Conservation (phyloP, 2,888 invertebrate species). For the Tipula confusa region DNA sequence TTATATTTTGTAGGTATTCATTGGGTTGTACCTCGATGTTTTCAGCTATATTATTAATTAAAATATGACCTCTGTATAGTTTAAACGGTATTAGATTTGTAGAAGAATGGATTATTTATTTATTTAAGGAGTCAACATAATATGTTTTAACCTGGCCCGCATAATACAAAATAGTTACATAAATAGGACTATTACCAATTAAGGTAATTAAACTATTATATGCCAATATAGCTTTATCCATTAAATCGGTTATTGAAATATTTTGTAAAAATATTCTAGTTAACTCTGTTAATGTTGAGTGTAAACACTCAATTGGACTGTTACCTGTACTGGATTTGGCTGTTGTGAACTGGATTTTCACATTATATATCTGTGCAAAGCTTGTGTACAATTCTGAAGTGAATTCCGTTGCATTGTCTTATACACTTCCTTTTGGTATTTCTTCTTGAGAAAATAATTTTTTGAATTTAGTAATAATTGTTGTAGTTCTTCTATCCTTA, state of each 20-base stretch:
- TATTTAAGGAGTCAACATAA: too few species aligned
- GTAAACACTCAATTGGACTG: too few species aligned
- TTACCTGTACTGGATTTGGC: neutral
- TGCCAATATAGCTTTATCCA: neutral
- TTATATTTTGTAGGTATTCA: neutral
- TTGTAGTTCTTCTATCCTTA: too few species aligned
- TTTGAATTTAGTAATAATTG: too few species aligned
- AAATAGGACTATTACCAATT: too few species aligned
- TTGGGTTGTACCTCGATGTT: neutral
- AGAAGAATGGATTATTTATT: neutral
- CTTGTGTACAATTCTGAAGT: neutral
- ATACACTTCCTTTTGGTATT: neutral
- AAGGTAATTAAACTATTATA: neutral
- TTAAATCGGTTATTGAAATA: neutral
- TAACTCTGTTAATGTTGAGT: neutral
- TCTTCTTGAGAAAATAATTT: too few species aligned
- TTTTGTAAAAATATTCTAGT: neutral
- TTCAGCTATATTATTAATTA: neutral
- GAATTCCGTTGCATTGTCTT: neutral
- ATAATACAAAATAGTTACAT: too few species aligned
- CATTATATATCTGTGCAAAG: neutral
- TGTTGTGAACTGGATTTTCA: neutral
- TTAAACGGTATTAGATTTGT: too few species aligned
- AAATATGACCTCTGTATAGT: too few species aligned
- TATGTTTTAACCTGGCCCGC: too few species aligned